phyloP scores from a whole-genome alignment of 1,140 invertebrate genomes.

The Bathynomus jamesi region DNA sequence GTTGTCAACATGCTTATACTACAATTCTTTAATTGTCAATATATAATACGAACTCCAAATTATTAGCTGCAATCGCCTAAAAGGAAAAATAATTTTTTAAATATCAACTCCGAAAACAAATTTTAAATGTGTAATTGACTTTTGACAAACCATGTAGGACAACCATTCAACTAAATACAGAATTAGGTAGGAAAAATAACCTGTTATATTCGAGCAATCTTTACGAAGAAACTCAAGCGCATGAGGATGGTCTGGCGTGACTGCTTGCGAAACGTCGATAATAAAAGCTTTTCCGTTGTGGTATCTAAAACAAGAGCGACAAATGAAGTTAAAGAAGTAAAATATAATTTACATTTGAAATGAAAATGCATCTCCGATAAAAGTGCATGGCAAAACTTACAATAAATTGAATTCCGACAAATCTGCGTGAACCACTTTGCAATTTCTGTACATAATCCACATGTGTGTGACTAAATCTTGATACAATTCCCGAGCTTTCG shows the following conservation, averaged over 20 bases:
- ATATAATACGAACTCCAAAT: too few species aligned
- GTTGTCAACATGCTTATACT: too few species aligned
- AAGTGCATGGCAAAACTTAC: too few species aligned
- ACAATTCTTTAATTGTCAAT: too few species aligned
- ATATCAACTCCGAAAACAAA: too few species aligned
- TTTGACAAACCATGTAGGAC: too few species aligned
- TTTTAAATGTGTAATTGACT: too few species aligned
- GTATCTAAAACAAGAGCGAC: conserved; percentile 51
- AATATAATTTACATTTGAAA: neutral
- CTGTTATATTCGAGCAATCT: conserved; percentile 75
- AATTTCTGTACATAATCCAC: conserved; percentile 87
- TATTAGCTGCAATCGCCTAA: too few species aligned
- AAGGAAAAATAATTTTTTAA: too few species aligned
- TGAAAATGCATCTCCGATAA: too few species aligned
- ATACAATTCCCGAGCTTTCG: conserved; percentile 60
- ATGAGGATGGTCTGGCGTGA: conserved; percentile 95
- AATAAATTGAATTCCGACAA: conserved; percentile 90
- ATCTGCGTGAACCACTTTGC: conserved; percentile 92
- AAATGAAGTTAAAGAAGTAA: neutral
- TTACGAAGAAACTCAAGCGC: conserved; percentile 89
- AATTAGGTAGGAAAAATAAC: too few species aligned
- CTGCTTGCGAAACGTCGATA: conserved; percentile 97
- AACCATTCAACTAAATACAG: too few species aligned
- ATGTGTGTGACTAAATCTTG: conserved; percentile 81
- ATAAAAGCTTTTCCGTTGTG: conserved; percentile 74